Evolutionary conservation across 2,113 vertebrate species (phyloP).

Genomic region (Tretioscincus oriximinensis): DNA sequence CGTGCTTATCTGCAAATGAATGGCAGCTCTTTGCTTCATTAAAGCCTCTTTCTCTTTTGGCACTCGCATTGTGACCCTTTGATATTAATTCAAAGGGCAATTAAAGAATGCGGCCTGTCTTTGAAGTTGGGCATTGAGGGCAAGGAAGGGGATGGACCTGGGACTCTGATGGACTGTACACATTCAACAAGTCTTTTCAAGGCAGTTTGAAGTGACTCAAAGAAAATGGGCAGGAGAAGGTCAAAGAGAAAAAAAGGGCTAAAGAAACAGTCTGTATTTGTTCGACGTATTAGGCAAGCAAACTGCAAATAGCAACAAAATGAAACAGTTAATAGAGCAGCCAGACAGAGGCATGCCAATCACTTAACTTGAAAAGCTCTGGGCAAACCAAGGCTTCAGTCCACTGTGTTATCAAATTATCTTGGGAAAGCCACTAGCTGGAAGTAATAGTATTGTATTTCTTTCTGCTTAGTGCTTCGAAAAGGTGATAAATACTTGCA

Average conservation of each 20-base stretch:
- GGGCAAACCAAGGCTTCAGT: conserved; percentile 77
- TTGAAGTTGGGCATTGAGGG: conserved; percentile 97
- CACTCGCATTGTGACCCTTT: conserved; percentile 99
- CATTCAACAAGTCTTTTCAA: conserved; percentile 95
- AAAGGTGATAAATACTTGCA: conserved; percentile 83
- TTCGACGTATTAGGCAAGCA: conserved; percentile 99
- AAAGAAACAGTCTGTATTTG: conserved; percentile 98
- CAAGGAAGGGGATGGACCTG: conserved; percentile 93
- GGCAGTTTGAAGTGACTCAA: conserved; percentile 97
- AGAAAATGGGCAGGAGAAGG: conserved; percentile 99
- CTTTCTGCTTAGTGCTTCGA: conserved; percentile 82
- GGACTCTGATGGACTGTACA: conserved; percentile 93
- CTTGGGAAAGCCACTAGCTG: conserved; percentile 85
- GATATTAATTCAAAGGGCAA: conserved; percentile 99
- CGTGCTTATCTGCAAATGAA: conserved; percentile 99
- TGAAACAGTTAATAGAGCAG: conserved; percentile 99
- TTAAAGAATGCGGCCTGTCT: conserved; percentile 99
- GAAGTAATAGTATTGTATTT: conserved; percentile 84
- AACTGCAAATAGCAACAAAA: conserved; percentile 99
- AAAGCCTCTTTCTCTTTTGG: conserved; percentile 98
- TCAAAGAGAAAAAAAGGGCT: conserved; percentile 98
- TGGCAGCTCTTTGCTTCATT: conserved; percentile 99
- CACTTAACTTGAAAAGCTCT: conserved; percentile 93
- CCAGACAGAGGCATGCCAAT: conserved; percentile 98
- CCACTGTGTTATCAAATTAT: conserved; percentile 83